Evolutionary conservation across 2,888 invertebrate species (phyloP).

Genomic region (Drosophila neotestacea): DNA sequence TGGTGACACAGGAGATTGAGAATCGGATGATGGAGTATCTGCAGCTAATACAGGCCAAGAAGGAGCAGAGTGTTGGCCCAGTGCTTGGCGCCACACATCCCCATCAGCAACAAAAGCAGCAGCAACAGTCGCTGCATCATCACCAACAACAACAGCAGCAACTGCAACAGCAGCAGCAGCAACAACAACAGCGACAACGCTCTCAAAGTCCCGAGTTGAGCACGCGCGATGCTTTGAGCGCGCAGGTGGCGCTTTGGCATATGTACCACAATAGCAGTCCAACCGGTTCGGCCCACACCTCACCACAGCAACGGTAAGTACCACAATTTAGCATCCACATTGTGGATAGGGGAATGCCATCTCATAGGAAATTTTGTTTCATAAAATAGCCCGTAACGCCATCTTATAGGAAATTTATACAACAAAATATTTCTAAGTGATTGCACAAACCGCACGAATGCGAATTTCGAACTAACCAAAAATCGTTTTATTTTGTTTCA

Average conservation of each 20-base stretch:
- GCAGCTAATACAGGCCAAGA: conserved; percentile 88
- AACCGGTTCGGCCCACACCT: conserved; percentile 85
- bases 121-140: conserved; percentile 41
- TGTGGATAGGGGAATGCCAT: neutral
- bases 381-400: no score
- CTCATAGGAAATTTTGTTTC: no score
- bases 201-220: conserved; percentile 85
- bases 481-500: neutral
- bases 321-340: conserved; percentile 3
- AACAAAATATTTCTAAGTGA: neutral
- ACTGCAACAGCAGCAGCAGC: conserved; percentile 59
- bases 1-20: conserved; percentile 90
- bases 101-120: conserved; percentile 67
- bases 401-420: no score
- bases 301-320: conserved; percentile 85
- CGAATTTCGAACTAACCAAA: conserved; percentile 38
- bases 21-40: conserved; percentile 92
- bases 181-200: conserved; percentile 75
- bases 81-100: conserved; percentile 53
- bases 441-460: neutral
- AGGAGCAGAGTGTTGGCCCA: conserved; percentile 65
- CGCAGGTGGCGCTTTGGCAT: conserved; percentile 92
- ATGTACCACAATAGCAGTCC: conserved; percentile 90
- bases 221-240: conserved; percentile 87
- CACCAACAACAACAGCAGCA: conserved; percentile 78